Evolutionary conservation across 2,113 vertebrate species (phyloP).

Genomic region (Atractosteus spatula): DNA sequence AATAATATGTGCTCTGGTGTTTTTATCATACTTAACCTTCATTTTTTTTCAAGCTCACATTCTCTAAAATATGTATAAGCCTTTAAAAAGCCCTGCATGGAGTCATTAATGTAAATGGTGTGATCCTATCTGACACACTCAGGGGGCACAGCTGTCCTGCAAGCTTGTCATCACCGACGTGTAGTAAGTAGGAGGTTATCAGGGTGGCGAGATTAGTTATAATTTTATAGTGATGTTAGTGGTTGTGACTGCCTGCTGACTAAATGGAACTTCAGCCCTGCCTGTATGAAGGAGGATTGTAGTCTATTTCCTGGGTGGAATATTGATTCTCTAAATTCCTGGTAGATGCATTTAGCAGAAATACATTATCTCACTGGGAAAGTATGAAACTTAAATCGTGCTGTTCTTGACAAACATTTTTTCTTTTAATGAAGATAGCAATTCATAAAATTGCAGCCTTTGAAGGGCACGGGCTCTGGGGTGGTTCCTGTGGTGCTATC

Average conservation of each 20-base stretch:
- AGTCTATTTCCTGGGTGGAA: conserved; percentile 50
- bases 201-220: conserved; percentile 38
- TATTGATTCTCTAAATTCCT: conserved; percentile 41
- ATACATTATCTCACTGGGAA: background rate
- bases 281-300: background rate
- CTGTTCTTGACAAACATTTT: background rate
- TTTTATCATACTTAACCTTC: no score
- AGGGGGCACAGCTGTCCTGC: conserved; percentile 2
- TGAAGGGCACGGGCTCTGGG: no score
- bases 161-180: conserved; percentile 27
- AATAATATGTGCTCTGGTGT: no score
- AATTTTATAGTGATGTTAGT: conserved; percentile 26
- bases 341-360: background rate
- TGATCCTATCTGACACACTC: background rate
- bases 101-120: background rate
- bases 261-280: background rate
- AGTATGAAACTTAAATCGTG: background rate
- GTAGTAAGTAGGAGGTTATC: conserved; percentile 37
- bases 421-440: background rate
- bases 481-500: no score
- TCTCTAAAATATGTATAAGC: no score
- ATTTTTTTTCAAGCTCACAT: no score
- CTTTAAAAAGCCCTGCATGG: no score
- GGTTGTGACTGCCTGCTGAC: conserved; percentile 11
- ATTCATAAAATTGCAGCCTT: no score